phyloP scores from a whole-genome alignment of 2,113 vertebrate species.

The Mus pahari region DNA sequence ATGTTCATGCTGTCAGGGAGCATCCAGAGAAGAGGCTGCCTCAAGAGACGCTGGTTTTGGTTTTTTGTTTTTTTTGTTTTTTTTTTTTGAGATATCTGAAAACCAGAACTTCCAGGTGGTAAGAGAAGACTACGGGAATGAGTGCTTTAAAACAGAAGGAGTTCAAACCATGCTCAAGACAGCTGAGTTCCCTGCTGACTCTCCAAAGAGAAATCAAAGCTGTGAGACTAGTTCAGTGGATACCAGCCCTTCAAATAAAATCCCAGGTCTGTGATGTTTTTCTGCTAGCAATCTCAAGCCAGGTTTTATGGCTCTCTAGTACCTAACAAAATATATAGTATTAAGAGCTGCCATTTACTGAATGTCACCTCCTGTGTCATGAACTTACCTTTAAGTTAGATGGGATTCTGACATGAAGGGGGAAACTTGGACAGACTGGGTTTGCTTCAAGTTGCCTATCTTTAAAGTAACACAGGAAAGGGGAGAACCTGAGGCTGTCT shows the following conservation, averaged over 20 bases:
- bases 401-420: background rate
- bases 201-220: background rate
- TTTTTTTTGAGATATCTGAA: background rate
- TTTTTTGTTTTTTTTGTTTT: too few relatives aligned
- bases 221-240: background rate
- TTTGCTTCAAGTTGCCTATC: background rate
- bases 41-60: background rate
- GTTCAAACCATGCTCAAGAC: background rate
- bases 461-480: background rate
- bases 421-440: background rate
- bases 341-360: conserved; percentile 26
- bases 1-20: background rate
- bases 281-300: background rate
- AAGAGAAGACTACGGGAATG: background rate
- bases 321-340: background rate
- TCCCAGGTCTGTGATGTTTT: background rate
- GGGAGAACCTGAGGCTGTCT: background rate
- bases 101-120: background rate
- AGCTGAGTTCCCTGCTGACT: background rate
- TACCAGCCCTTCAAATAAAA: background rate
- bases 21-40: background rate
- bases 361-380: background rate
- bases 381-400: background rate
- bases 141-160: background rate
- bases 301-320: background rate